Evolutionary conservation across 1,140 invertebrate species (phyloP).

Genomic region (Pemphigus obesinymphae): DNA sequence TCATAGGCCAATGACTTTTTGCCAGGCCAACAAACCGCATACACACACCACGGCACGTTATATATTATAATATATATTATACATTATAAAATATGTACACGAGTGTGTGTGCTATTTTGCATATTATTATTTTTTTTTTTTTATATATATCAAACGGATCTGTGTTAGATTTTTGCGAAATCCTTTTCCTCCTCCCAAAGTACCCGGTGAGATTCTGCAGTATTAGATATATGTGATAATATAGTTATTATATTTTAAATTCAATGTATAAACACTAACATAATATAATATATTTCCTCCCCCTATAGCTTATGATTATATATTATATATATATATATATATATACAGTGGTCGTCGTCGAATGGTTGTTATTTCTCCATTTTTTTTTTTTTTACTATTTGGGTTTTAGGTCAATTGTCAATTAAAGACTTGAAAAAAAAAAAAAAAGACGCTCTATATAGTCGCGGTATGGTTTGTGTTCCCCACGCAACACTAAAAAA

Average conservation of each 20-base stretch:
- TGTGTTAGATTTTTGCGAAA: neutral
- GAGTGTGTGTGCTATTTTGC: neutral
- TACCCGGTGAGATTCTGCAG: too few relatives aligned
- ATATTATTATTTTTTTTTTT: too few relatives aligned
- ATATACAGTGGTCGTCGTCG: too few relatives aligned
- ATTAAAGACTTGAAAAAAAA: neutral
- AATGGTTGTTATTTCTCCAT: neutral
- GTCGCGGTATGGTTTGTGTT: too few relatives aligned
- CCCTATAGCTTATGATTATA: too few relatives aligned
- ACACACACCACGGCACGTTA: neutral
- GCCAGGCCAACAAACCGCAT: slow-evolving; percentile 17
- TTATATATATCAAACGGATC: neutral
- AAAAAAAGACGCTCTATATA: neutral
- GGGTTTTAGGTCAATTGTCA: slow-evolving; percentile 7
- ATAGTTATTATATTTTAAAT: too few relatives aligned
- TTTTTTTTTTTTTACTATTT: neutral
- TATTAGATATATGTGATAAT: too few relatives aligned
- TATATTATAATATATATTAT: neutral
- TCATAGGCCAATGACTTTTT: slow-evolving; percentile 40
- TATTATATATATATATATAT: too few relatives aligned
- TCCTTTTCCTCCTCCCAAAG: neutral
- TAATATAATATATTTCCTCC: too few relatives aligned
- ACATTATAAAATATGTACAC: neutral
- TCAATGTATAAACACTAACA: too few relatives aligned
- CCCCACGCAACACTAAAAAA: neutral